Evolutionary conservation across 2,888 invertebrate species (phyloP).

Genomic region (Celastrina argiolus): DNA sequence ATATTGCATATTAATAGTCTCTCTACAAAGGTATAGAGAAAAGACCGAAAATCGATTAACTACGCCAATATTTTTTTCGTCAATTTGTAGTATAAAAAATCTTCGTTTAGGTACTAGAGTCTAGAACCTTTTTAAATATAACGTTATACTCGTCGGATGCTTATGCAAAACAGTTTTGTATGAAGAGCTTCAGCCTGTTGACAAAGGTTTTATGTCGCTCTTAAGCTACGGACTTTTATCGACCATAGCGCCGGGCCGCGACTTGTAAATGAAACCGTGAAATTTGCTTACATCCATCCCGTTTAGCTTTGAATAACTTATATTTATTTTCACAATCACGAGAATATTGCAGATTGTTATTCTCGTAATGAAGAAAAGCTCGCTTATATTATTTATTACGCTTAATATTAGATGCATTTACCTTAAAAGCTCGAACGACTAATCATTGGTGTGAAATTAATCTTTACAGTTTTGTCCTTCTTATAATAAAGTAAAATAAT

Average conservation of each 20-base stretch:
- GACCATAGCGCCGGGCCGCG: background rate
- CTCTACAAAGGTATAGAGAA: no score
- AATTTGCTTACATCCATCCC: constrained; percentile 15
- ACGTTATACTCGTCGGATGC: background rate
- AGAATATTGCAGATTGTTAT: no score
- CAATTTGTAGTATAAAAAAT: no score
- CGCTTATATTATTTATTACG: background rate
- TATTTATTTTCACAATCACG: background rate
- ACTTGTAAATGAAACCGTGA: constrained; percentile 18
- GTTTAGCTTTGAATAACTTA: constrained; percentile 16
- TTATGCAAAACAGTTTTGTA: constrained; percentile 1
- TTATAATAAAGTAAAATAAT: no score
- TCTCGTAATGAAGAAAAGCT: background rate
- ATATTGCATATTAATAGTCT: no score
- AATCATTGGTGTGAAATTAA: no score
- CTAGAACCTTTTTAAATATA: background rate
- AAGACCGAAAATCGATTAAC: no score
- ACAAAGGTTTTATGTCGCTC: constrained; percentile 12
- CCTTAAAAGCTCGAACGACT: no score
- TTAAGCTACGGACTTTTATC: constrained; percentile 8
- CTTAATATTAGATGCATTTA: no score
- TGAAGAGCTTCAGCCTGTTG: constrained; percentile 6
- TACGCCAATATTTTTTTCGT: no score
- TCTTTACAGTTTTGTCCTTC: no score
- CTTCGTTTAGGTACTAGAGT: background rate